Conservation (phyloP, 2,113 vertebrate species). For the Hiodon tergisus region DNA sequence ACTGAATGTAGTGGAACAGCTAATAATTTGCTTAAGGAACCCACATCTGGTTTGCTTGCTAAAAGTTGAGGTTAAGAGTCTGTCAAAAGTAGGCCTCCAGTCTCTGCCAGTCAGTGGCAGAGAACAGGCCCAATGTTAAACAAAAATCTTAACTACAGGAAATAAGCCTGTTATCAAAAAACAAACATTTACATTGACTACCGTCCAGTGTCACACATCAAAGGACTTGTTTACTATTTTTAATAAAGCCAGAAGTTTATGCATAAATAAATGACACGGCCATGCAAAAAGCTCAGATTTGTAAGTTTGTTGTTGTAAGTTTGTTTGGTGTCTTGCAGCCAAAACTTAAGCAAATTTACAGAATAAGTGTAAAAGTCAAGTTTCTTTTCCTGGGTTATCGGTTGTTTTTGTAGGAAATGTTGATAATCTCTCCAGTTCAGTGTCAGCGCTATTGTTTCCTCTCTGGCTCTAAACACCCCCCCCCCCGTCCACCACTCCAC, state of each 20-base stretch:
- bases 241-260: constrained; percentile 52
- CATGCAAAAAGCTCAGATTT: constrained; percentile 31
- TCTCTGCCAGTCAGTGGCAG: constrained; percentile 68
- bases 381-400: constrained; percentile 46
- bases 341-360: constrained; percentile 48
- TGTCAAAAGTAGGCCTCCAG: constrained; percentile 57
- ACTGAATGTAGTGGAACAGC: constrained; percentile 78
- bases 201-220: constrained; percentile 67
- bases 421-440: constrained; percentile 25
- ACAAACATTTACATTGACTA: constrained; percentile 83
- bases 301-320: constrained; percentile 50
- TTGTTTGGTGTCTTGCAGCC: constrained; percentile 42
- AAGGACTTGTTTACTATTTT: constrained; percentile 75
- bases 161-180: constrained; percentile 81
- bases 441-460: too few relatives aligned
- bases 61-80: constrained; percentile 78
- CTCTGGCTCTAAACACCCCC: too few relatives aligned
- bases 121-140: constrained; percentile 76
- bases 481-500: too few relatives aligned
- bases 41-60: constrained; percentile 82
- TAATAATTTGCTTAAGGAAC: constrained; percentile 29
- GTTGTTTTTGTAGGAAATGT: constrained; percentile 55
- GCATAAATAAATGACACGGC: constrained; percentile 50
- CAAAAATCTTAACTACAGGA: constrained; percentile 87
- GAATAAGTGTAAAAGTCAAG: constrained; percentile 45